These are phyloP conservation scores for Sus cebifrons DNA, from an alignment of 2,797 vertebrate genomes.

Conservation along the genomic window DNA sequence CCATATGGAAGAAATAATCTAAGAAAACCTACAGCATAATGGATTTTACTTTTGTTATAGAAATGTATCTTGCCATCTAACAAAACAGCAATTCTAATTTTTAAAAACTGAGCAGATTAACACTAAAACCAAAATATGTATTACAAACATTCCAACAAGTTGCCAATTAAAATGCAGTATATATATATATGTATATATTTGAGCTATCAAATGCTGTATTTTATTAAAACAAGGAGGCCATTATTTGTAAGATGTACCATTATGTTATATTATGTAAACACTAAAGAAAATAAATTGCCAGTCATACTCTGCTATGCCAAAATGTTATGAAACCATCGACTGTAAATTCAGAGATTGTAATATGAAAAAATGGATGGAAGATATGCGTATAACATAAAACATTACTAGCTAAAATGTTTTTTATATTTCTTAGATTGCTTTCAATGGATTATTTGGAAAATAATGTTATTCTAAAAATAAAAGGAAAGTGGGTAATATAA, in stretches of 20 bases:
- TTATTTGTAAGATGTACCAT: not conserved
- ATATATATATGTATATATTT: not conserved
- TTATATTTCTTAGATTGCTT: slow-evolving; percentile 5
- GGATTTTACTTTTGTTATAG: slow-evolving; percentile 18
- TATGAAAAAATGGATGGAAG: not conserved
- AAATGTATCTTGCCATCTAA: slow-evolving; percentile 19
- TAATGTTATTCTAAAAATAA: slow-evolving; percentile 46
- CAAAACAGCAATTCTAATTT: not conserved
- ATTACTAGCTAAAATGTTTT: not conserved
- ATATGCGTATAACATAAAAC: slow-evolving; percentile 6
- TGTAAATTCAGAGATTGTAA: not conserved
- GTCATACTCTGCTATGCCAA: not conserved
- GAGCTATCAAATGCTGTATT: not conserved
- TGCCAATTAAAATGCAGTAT: not conserved
- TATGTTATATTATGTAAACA: not conserved
- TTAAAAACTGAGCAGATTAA: slow-evolving; percentile 48
- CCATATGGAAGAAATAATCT: not conserved
- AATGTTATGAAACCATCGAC: not conserved
- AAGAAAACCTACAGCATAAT: not conserved
- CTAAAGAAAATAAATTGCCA: not conserved
- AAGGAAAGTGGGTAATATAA: not conserved
- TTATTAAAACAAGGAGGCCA: not conserved
- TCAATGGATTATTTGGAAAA: not conserved
- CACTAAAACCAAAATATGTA: not conserved
- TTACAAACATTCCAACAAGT: not conserved